These are phyloP conservation scores for Zaprionus africanus DNA, from an alignment of 1,140 invertebrate species.

Conservation along the genomic window DNA sequence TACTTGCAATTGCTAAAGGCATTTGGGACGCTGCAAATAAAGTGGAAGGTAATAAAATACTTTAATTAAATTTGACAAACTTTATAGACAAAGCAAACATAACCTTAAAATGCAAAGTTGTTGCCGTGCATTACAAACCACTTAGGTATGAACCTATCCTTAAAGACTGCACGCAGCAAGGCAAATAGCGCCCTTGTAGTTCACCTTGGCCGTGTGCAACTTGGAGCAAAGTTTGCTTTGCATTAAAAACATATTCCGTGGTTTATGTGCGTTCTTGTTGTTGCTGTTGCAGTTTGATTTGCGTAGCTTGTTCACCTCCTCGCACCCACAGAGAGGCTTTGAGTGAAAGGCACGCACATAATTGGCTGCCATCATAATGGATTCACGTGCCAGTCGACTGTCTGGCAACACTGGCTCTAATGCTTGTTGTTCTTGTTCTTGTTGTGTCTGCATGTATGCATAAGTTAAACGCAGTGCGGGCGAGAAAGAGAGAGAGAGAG, in stretches of 20 bases:
- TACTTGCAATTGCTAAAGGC: constrained; percentile 26
- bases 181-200: constrained; percentile 46
- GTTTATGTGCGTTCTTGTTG: constrained; percentile 44
- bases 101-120: not conserved
- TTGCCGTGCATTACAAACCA: not conserved
- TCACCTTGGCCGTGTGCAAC: constrained; percentile 76
- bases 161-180: not conserved
- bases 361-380: constrained; percentile 78
- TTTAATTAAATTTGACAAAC: not conserved
- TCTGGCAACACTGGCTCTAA: constrained; percentile 35
- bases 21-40: constrained; percentile 7
- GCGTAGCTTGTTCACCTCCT: constrained; percentile 20
- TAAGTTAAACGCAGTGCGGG: constrained; percentile 47
- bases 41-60: not conserved
- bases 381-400: constrained; percentile 63
- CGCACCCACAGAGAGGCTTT: constrained; percentile 13
- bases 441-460: constrained; percentile 18
- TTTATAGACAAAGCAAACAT: not conserved
- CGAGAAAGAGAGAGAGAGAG: constrained; percentile 16
- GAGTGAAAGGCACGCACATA: constrained; percentile 70
- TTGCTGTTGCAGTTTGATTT: constrained; percentile 58
- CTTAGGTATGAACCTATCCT: not conserved
- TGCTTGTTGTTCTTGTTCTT: constrained; percentile 12
- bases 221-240: constrained; percentile 69
- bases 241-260: constrained; percentile 78